Evolutionary conservation across 2,888 invertebrate genomes (phyloP).

Genomic region (Cataglyphis livida): DNA sequence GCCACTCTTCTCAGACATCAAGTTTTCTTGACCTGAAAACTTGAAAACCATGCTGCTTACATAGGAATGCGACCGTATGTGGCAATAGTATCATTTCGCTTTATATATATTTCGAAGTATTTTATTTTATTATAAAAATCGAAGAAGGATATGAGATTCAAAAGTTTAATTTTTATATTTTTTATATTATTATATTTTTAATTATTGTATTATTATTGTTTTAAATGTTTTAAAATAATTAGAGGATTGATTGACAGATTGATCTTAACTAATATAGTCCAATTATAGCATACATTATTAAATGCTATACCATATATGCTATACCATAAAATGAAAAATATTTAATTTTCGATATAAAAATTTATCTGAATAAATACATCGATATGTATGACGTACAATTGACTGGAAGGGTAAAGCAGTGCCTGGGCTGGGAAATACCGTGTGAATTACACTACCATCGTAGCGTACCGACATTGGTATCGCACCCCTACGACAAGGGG

Average conservation of each 20-base stretch:
- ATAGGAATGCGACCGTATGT: conserved; percentile 13
- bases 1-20: conserved; percentile 72
- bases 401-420: conserved; percentile 70
- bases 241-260: not conserved
- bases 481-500: conserved; percentile 42
- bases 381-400: not conserved
- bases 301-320: not conserved
- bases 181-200: too few relatives aligned
- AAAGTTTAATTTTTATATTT: not conserved
- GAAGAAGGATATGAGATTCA: not conserved
- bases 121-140: not conserved
- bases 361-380: not conserved
- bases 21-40: conserved; percentile 76
- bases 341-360: not conserved
- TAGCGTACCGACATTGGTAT: conserved; percentile 63
- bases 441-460: conserved; percentile 20
- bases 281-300: not conserved
- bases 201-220: not conserved
- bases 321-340: not conserved
- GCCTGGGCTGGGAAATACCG: conserved; percentile 4
- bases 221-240: not conserved
- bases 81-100: not conserved
- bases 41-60: conserved; percentile 63
- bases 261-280: not conserved
- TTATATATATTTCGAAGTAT: not conserved